Conservation (phyloP, 2,888 invertebrate species). For the Erannis defoliaria region DNA sequence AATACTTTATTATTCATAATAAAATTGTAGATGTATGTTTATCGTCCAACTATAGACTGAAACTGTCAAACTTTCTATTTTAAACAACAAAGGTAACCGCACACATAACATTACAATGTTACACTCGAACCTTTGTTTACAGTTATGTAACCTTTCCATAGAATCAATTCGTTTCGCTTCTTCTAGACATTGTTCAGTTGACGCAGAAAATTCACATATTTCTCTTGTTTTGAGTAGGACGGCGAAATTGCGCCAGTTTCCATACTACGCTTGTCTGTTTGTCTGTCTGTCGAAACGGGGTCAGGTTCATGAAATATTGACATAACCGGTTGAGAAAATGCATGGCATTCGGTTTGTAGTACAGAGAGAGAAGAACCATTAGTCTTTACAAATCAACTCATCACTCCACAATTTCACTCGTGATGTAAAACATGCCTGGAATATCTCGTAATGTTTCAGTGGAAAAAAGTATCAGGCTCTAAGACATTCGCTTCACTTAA, state of each 20-base stretch:
- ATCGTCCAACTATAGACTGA: neutral
- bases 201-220: slow-evolving; percentile 24
- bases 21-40: neutral
- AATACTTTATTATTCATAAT: too few relatives aligned
- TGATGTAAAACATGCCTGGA: too few relatives aligned
- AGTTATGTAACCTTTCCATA: slow-evolving; percentile 21
- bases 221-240: slow-evolving; percentile 25
- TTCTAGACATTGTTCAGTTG: slow-evolving; percentile 21
- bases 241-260: slow-evolving; percentile 41
- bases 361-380: neutral
- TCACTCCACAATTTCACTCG: too few relatives aligned
- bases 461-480: too few relatives aligned
- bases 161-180: slow-evolving; percentile 33
- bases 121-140: slow-evolving; percentile 13
- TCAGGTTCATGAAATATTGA: slow-evolving; percentile 46
- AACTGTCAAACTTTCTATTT: slow-evolving; percentile 22
- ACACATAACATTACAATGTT: slow-evolving; percentile 12
- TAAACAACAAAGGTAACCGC: slow-evolving; percentile 12
- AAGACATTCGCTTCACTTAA: too few relatives aligned
- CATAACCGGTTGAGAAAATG: slow-evolving; percentile 19
- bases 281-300: slow-evolving; percentile 47
- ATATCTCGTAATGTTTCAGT: neutral
- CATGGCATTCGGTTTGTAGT: neutral
- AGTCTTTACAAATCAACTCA: neutral
- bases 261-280: slow-evolving; percentile 34